Conservation (phyloP, 2,797 vertebrate species). For the Hippoglossus hippoglossus region DNA sequence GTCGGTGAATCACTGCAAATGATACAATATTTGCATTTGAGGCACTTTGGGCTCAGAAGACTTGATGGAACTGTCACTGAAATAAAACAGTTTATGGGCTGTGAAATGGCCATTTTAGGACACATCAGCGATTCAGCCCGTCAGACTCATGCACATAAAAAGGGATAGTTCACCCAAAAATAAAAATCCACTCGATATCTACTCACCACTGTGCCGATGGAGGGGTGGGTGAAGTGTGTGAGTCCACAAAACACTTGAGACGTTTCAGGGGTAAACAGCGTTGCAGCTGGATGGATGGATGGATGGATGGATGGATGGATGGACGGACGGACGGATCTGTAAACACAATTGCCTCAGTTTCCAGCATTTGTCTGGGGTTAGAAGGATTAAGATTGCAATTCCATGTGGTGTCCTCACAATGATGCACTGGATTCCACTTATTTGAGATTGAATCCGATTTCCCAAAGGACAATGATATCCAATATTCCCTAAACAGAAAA, state of each 20-base stretch:
- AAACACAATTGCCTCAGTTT: not conserved
- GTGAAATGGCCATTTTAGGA: not conserved
- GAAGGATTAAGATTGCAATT: not conserved
- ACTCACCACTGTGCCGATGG: too few species aligned
- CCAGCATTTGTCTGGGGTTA: not conserved
- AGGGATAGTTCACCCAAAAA: not conserved
- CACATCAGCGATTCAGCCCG: conserved; percentile 10
- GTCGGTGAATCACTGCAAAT: conserved; percentile 21
- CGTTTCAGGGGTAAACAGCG: too few species aligned
- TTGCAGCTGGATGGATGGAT: too few species aligned
- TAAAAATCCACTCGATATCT: too few species aligned
- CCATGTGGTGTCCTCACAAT: not conserved
- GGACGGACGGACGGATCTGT: not conserved
- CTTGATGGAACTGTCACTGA: conserved; percentile 3
- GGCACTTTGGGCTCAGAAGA: not conserved
- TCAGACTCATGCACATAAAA: conserved; percentile 5
- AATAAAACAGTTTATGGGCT: conserved; percentile 14
- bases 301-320: too few species aligned
- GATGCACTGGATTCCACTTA: not conserved
- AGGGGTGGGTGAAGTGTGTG: too few species aligned
- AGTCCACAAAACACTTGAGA: too few species aligned
- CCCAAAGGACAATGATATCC: conserved; percentile 5
- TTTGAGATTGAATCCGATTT: not conserved
- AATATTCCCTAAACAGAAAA: not conserved
- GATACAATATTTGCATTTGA: conserved; percentile 3